Base-by-base conservation (phyloP, 2,888 invertebrate genomes). In the Ariolimax columbianus region DNA sequence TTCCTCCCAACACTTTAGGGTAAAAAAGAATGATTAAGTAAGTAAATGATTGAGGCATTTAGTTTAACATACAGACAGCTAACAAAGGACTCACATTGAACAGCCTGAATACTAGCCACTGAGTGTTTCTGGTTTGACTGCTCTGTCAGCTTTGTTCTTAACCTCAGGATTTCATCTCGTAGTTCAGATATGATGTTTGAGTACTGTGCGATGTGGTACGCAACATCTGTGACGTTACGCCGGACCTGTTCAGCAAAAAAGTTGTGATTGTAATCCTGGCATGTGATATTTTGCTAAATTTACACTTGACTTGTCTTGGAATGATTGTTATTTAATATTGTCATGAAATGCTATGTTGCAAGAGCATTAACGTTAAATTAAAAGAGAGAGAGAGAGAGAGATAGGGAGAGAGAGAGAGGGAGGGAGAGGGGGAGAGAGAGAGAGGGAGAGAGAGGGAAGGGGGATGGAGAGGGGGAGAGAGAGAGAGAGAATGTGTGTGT, bases 201-300 rank as follows among this genome's bases (percentile, higher is more conserved):
- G 92, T 97, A 97, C 93, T 97, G 97, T 0, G 96, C 96, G n/a
- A 97, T 96, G 92, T 97, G 97, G 94, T 97, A 96, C 23, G 96
- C 96, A 14, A 96, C 96, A 91, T 96, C 95, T 47, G 96, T 94
- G 55, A 96, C 95, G 91, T 96, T 96, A 59, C 96, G 94, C 90
- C 96, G 95, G 36, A 96, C 95, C 96, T 96, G 92, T 23, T 86
- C 85, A 84, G 40, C 70, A 63, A 63, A 73, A 73, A 26, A 0
- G n/a, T 43, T 30, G 26, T 19, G 17, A 23, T 30, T 40, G 14
- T 23, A 38, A 70, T n/a, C 17, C 40, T 70, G 70, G 26, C 0
- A 40, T 4, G 30, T 11, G 6, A 1, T 7, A 63, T 63, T 63
- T 1, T n/a, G 23, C 11, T 63, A 26, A 63, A 23, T 63, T 26